Evolutionary conservation across 2,113 vertebrate species (phyloP), one percentile per base, ranked within the genome.

Genomic region (Fregata magnificens): DNA sequence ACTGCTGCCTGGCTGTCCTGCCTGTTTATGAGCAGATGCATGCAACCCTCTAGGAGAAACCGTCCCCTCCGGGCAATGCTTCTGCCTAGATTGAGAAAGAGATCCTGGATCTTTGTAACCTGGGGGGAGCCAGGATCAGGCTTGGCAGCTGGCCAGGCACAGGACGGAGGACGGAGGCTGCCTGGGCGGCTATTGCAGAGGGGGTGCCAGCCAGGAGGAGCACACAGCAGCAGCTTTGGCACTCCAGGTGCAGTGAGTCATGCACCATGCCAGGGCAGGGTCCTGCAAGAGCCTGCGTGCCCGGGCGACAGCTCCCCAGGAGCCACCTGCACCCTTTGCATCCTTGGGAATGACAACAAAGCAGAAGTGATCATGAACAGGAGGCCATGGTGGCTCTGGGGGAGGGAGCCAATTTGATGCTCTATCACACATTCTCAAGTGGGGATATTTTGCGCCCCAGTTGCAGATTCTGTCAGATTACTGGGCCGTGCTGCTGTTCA

Each of bases 211-310:
- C 34, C 52, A 21, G 93, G 28, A 95, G 93, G 55, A 93, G 81
- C 52, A 28, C 25, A 13, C 34, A 44, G 89, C 73, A 70, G 38
- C 88, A 76, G 50, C 29, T 49, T 22, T 67, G 82, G 82, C 82
- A 66, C 93, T 79, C 31, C 61, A 36, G 66, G 77, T 32, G 71
- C 62, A 55, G 42, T 96, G 92, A 96, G 45, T 95, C 93, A 95
- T 0, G 17, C 34, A 32, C 84, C 77, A 9, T 47, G 89, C 73
- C 87, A 61, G 90, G 74, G 74, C 95, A 96, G 73, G 77, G 91
- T 66, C 94, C 77, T 67, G 47, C 87, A 61, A 49, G 88, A 90
- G 67, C 76, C 72, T 15, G 5, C 70, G 1, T 86, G 94, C 82
- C 93, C 2, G 1, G 44, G 82, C 28, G 3, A 77, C 79, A 77